Evolutionary conservation across 2,888 invertebrate species (phyloP).

Genomic region (Scaptomyza parva): DNA sequence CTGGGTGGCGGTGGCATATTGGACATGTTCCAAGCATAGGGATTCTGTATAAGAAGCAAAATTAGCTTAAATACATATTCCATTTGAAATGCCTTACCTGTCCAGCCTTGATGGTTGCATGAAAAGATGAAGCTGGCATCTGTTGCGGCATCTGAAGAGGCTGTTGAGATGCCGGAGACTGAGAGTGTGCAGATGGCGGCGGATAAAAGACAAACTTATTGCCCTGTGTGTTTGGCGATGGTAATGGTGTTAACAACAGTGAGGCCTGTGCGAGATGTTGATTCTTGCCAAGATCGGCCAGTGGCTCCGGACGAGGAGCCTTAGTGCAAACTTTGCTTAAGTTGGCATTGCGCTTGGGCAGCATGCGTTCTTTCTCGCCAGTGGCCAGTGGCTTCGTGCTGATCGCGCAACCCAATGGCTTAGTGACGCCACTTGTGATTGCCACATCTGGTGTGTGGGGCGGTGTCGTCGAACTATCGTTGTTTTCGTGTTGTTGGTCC

Average conservation of each 20-base stretch:
- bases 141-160: conserved; percentile 4
- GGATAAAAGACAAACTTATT: conserved; percentile 58
- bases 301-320: conserved; percentile 44
- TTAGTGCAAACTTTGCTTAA: conserved; percentile 34
- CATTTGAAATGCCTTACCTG: conserved; percentile 21
- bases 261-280: conserved; percentile 51
- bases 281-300: conserved; percentile 37
- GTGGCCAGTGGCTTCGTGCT: not conserved
- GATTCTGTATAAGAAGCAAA: conserved; percentile 27
- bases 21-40: conserved; percentile 55
- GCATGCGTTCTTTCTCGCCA: conserved; percentile 15
- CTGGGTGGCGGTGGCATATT: conserved; percentile 34
- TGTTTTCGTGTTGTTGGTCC: conserved; percentile 43
- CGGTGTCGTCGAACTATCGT: conserved; percentile 25
- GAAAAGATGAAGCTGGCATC: conserved; percentile 35
- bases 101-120: conserved; percentile 18
- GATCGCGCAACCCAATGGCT: not conserved
- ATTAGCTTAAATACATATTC: not conserved
- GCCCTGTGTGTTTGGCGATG: conserved; percentile 53
- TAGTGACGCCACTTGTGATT: not conserved
- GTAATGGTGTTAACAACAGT: conserved; percentile 62
- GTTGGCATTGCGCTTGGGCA: conserved; percentile 8
- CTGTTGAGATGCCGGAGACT: conserved; percentile 20
- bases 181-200: conserved; percentile 3
- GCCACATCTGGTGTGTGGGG: conserved; percentile 38